Evolutionary conservation across 2,113 vertebrate genomes (phyloP).

Genomic region (Epinephelus fuscoguttatus): DNA sequence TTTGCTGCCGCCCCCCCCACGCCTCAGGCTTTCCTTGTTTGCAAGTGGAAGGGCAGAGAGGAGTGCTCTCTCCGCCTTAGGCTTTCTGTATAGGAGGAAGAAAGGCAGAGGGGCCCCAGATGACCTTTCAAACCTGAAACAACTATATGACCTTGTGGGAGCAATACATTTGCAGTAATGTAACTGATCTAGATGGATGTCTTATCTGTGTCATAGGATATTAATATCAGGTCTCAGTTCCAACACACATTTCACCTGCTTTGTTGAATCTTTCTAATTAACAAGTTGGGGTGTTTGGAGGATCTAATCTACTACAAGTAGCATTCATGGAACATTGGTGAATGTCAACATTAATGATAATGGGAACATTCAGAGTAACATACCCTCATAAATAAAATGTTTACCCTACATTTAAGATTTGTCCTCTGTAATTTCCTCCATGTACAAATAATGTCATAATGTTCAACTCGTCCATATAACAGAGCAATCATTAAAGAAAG

Average conservation of each 20-base stretch:
- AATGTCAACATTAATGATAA: neutral
- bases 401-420: neutral
- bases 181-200: constrained; percentile 1
- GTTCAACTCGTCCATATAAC: neutral
- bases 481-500: neutral
- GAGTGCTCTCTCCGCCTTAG: too few relatives aligned
- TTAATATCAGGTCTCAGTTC: neutral
- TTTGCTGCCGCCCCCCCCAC: too few relatives aligned
- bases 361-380: neutral
- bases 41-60: too few relatives aligned
- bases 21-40: too few relatives aligned
- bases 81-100: too few relatives aligned
- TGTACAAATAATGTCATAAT: neutral
- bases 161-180: neutral
- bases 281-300: neutral
- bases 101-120: neutral
- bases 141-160: neutral
- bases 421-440: neutral
- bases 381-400: neutral
- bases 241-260: neutral
- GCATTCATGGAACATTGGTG: neutral
- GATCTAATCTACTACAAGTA: constrained; percentile 6
- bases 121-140: constrained; percentile 12
- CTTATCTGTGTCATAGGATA: neutral
- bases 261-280: constrained; percentile 17